Evolutionary conservation across 2,797 vertebrate species (phyloP), one percentile per base, ranked within the genome.

Genomic region (Channa striata): DNA sequence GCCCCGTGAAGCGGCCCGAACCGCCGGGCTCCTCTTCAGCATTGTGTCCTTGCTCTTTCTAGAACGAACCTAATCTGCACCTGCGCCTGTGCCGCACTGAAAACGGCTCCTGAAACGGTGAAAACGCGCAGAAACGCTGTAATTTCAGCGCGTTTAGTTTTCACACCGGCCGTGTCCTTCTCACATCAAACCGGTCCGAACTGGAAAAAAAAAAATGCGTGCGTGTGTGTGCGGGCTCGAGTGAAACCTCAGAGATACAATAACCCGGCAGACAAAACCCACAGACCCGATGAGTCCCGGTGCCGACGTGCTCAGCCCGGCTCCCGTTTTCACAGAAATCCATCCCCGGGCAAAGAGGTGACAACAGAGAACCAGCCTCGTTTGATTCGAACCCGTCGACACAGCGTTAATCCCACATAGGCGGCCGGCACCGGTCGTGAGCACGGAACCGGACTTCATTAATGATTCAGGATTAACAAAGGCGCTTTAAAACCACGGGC

Each of bases 141-240:
- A n/a, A n/a, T n/a, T n/a, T 74, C 73, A 66, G 56, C 75, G 49
- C 19, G 52, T 75, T n/a, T n/a, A 59, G 57, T 59, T 47, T 68
- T 59, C 12, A 65, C 76, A 53, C 48, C 67, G 60, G 85, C 61
- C 34, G 68, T 68, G 72, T 86, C 79, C 80, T 68, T 84, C 88
- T 78, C 72, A 59, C 74, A 77, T 46, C 63, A 81, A 93, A 92
- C 92, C 93, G 91, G 92, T 92, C 84, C 72, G 73, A 90, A 90
- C 92, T 89, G 92, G 89, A 92, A 49, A 40, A 59, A 80, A 56
- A 59, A 59, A 88, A 74, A 80, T 84, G 81, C 83, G 87, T 83
- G 82, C 82, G 70, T 77, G 87, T 83, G 82, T 81, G 70, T 77
- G 82, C 58, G 40, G 65, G 37, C 66, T 79, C 60, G 12, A 39